phyloP scores from a whole-genome alignment of 2,888 invertebrate species.

The Hoplodrina blanda region DNA sequence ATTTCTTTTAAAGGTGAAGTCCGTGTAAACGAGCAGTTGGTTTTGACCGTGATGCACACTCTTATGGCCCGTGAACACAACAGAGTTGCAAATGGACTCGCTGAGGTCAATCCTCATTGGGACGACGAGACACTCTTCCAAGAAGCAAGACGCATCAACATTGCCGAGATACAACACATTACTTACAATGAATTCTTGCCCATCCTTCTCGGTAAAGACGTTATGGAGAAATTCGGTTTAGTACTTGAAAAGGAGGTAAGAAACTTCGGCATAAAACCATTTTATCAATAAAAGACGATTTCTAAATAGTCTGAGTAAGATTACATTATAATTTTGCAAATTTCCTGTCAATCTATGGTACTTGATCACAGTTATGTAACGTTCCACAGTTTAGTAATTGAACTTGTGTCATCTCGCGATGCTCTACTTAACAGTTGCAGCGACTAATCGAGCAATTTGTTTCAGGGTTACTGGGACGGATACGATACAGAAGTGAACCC shows the following conservation, averaged over 20 bases:
- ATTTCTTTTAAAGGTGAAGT: slow-evolving; percentile 93
- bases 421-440: slow-evolving; percentile 40
- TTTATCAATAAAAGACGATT: background rate
- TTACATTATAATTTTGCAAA: slow-evolving; percentile 34
- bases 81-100: slow-evolving; percentile 94
- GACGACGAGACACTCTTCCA: slow-evolving; percentile 98
- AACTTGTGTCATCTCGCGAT: slow-evolving; percentile 40
- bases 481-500: slow-evolving; percentile 96
- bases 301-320: slow-evolving; percentile 10
- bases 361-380: slow-evolving; percentile 41
- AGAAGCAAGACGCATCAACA: slow-evolving; percentile 95
- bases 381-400: slow-evolving; percentile 44
- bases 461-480: slow-evolving; percentile 95
- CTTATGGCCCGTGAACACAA: slow-evolving; percentile 98
- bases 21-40: slow-evolving; percentile 97
- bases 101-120: slow-evolving; percentile 97
- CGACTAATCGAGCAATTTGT: slow-evolving; percentile 54
- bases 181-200: slow-evolving; percentile 97
- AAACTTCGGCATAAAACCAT: background rate
- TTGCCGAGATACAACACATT: slow-evolving; percentile 96
- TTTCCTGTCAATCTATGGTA: slow-evolving; percentile 23
- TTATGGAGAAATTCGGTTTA: slow-evolving; percentile 97
- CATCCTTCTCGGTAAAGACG: slow-evolving; percentile 96
- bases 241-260: slow-evolving; percentile 94
- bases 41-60: slow-evolving; percentile 97